Evolutionary conservation across 2,888 invertebrate species (phyloP).

Genomic region (Drosophila fulvimacula): DNA sequence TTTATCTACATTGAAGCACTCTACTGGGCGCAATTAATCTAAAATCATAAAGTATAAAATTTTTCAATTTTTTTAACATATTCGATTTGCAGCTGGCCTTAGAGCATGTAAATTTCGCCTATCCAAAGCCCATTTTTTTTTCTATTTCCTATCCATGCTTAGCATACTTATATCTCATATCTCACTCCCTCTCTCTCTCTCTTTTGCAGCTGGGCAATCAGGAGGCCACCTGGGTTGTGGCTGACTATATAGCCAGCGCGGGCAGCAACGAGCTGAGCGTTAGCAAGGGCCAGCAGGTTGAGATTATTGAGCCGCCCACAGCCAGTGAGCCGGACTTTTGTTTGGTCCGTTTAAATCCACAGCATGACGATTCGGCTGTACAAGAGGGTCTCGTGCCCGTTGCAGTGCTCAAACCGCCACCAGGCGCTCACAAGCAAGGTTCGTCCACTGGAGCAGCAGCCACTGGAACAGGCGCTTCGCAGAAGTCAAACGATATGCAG

Average conservation of each 20-base stretch:
- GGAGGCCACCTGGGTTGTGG: slow-evolving; percentile 96
- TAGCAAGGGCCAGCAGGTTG: slow-evolving; percentile 96
- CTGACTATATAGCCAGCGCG: slow-evolving; percentile 91
- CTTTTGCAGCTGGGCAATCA: slow-evolving; percentile 89
- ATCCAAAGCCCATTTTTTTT: background rate
- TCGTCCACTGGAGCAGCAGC: slow-evolving; percentile 36
- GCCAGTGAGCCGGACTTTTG: slow-evolving; percentile 89
- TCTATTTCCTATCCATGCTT: slow-evolving; percentile 23
- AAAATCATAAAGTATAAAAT: too few relatives aligned
- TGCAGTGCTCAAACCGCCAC: slow-evolving; percentile 91
- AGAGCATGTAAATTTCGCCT: background rate
- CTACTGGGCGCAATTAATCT: background rate
- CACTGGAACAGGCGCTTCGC: slow-evolving; percentile 45
- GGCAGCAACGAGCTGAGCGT: slow-evolving; percentile 93
- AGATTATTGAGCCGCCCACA: slow-evolving; percentile 91
- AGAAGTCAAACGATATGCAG: slow-evolving; percentile 83
- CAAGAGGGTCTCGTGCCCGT: slow-evolving; percentile 93
- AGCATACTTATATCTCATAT: slow-evolving; percentile 22
- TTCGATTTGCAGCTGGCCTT: background rate
- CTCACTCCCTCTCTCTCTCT: slow-evolving; percentile 7
- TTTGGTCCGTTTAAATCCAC: slow-evolving; percentile 88
- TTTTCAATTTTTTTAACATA: background rate
- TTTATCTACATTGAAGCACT: background rate
- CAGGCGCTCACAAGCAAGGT: slow-evolving; percentile 85
- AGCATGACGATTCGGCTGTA: slow-evolving; percentile 86